Base-by-base conservation (phyloP, 2,888 invertebrate genomes). In the Sipha maydis region DNA sequence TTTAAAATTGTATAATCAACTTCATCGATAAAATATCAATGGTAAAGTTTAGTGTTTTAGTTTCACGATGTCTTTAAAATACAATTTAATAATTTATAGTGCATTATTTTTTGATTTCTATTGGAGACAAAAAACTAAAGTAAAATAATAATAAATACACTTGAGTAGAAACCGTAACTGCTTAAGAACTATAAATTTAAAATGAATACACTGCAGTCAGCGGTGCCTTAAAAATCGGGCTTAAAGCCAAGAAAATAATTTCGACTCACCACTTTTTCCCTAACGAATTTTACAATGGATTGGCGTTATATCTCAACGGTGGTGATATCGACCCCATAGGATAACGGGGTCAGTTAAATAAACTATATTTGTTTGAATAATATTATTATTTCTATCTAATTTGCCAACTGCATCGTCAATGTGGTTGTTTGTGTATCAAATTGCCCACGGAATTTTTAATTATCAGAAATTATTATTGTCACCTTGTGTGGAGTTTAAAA, bases 181-280 rank as follows among this genome's bases (percentile, higher is more conserved):
- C 17, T 71, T 21, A 54, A 71, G 25, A 83, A 85, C 61, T 41
- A 85, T 85, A 85, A 85, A 85, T 76, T 76, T 28, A 41, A 77
- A 77, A 85, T 67, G 31, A 67, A 85, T 85, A 67, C 85, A 61
- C 3, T 75, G n/a, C 41, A 85, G n/a, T 41, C 76, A 41, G 31
- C 25, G 25, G 28, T 7, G 25, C n/a, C 61, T 67, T 77, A 38
- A 69, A 85, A 85, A 85, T 8, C n/a, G 67, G 85, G 85, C 77
- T 28, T 28, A 1, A 25, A 25, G 86, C 79, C 86, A 73, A 86
- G 71, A 38, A 73, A 86, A 86, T 86, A 86, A 85, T 86, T 86
- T 71, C 54, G 21, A 38, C 71, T 38, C 71, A 54, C 56, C n/a
- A 86, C 56, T 71, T 73, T 79, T 79, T 56, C 56, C 38, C 38